A percentile compares a stretch with the other conserved stretches of the same genome.
Conservation (phyloP, 2,888 invertebrate species). For the Caenorhabditis sp. region DNA sequence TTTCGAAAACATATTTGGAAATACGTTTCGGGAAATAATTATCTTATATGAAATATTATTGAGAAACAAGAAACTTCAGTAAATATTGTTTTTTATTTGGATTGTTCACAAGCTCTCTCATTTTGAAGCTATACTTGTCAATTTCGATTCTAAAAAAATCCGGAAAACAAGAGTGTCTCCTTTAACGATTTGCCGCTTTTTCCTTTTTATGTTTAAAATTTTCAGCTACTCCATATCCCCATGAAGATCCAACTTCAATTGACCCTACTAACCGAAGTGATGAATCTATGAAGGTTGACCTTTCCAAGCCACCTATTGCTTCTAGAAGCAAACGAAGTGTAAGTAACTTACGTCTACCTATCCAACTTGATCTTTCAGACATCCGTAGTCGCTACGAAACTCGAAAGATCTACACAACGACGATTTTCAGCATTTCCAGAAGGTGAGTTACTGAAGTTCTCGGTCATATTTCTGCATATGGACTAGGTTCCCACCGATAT, state of each 20-base stretch:
- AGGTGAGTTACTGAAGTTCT: constrained; percentile 12
- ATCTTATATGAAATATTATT: too few species aligned
- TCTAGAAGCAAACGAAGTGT: constrained; percentile 21
- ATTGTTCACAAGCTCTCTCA: too few species aligned
- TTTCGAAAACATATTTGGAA: too few species aligned
- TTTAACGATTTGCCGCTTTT: too few species aligned
- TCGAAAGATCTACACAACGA: constrained; percentile 8
- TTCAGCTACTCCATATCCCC: constrained; percentile 34
- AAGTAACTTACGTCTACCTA: background rate
- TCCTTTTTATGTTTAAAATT: too few species aligned
- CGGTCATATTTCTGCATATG: background rate
- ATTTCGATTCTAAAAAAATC: too few species aligned
- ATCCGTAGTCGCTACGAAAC: constrained; percentile 23
- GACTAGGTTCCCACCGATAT: constrained; percentile 11
- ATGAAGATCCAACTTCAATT: constrained; percentile 11
- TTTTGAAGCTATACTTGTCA: too few species aligned
- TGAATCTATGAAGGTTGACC: constrained; percentile 10
- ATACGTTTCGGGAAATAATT: too few species aligned
- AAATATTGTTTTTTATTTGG: too few species aligned
- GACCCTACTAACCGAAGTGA: background rate
- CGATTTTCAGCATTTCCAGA: constrained; percentile 32
- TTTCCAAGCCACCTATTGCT: background rate
- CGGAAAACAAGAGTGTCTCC: too few species aligned
- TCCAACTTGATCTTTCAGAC: constrained; percentile 19
- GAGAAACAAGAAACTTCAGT: too few species aligned